These are phyloP conservation scores for Diplodus puntazzo DNA, from an alignment of 2,797 vertebrate species.

Conservation along the genomic window DNA sequence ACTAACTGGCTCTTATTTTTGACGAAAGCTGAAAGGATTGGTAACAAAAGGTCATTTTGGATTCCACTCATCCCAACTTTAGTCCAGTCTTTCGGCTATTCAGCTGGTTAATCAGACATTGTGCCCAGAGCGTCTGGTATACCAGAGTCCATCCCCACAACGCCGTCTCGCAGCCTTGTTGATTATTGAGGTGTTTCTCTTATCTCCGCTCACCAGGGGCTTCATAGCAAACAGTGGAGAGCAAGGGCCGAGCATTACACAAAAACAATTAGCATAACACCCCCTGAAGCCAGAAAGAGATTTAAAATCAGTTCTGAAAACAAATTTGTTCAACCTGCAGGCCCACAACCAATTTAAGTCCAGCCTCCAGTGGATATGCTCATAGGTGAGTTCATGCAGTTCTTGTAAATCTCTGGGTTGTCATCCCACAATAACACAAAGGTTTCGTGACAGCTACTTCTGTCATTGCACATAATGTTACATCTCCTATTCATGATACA, in stretches of 20 bases:
- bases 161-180: conserved; percentile 20
- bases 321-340: conserved; percentile 39
- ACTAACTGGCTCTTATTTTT: conserved; percentile 24
- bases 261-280: conserved; percentile 54
- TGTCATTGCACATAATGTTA: not conserved
- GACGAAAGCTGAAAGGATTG: conserved; percentile 19
- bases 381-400: not conserved
- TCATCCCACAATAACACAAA: conserved; percentile 7
- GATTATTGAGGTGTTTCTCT: conserved; percentile 43
- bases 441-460: not conserved
- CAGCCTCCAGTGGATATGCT: conserved; percentile 1
- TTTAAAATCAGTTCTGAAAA: conserved; percentile 31
- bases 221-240: conserved; percentile 44
- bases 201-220: conserved; percentile 53
- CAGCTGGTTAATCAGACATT: conserved; percentile 56
- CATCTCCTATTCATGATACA: not conserved
- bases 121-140: not conserved
- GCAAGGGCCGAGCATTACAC: conserved; percentile 22
- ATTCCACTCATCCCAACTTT: conserved; percentile 10
- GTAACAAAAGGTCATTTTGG: conserved; percentile 38
- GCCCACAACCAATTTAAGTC: conserved; percentile 9
- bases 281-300: conserved; percentile 33
- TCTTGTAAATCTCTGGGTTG: conserved; percentile 23
- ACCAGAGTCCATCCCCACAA: conserved; percentile 30
- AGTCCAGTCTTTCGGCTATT: conserved; percentile 32